phyloP scores from a whole-genome alignment of 2,888 invertebrate genomes.

The Pediacus dermestoides region DNA sequence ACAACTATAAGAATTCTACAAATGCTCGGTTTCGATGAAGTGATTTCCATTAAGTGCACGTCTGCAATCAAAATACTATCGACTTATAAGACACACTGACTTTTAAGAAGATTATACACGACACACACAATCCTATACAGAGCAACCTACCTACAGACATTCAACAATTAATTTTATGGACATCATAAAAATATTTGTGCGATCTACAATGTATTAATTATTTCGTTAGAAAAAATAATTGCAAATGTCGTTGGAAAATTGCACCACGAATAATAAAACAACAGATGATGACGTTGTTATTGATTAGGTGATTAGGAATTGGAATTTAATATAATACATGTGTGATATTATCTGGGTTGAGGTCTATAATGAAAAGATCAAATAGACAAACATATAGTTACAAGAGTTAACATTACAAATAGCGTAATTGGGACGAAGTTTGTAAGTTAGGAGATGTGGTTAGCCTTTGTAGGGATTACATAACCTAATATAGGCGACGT shows the following conservation, averaged over 20 bases:
- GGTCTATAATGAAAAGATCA: constrained; percentile 4
- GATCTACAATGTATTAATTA: constrained; percentile 3
- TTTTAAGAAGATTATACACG: constrained; percentile 8
- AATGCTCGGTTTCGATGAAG: constrained; percentile 19
- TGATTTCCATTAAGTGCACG: constrained; percentile 21
- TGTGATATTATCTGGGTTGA: no score
- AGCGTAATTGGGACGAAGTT: constrained; percentile 26
- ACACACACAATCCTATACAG: background rate
- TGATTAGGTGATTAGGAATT: no score
- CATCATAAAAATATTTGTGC: background rate
- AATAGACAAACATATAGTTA: constrained; percentile 12
- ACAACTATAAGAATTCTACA: constrained; percentile 15
- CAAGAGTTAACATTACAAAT: constrained; percentile 25
- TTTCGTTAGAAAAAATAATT: constrained; percentile 1
- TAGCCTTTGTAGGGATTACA: constrained; percentile 29
- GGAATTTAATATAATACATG: no score
- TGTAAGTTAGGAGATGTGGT: constrained; percentile 23
- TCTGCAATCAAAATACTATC: constrained; percentile 22
- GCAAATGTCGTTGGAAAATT: background rate
- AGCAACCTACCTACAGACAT: background rate
- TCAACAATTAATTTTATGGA: constrained; percentile 8
- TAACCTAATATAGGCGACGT: constrained; percentile 36
- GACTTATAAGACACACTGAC: constrained; percentile 13
- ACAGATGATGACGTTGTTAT: no score
- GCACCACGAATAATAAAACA: no score